phyloP scores from a whole-genome alignment of 2,113 vertebrate species.

The Tringa solitaria region DNA sequence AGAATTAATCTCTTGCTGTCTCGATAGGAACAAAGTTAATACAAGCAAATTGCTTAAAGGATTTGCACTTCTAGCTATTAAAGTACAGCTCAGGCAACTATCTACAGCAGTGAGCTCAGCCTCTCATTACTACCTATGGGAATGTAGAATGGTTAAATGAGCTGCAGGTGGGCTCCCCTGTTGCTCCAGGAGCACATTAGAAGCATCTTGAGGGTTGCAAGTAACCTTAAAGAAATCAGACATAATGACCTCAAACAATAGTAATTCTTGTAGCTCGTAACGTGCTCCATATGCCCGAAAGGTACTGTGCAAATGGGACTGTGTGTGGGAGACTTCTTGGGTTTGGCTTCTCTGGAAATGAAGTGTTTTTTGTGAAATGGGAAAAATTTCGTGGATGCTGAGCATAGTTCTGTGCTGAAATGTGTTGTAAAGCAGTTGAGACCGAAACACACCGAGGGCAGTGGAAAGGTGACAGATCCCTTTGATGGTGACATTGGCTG shows the following conservation, averaged over 20 bases:
- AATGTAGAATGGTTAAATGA: not conserved
- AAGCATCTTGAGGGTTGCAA: slow-evolving; percentile 8
- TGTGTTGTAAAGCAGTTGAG: not conserved
- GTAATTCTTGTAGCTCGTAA: not conserved
- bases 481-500: not conserved
- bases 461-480: not conserved
- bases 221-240: not conserved
- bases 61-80: not conserved
- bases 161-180: slow-evolving; percentile 8
- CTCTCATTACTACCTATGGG: not conserved
- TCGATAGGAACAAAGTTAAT: not conserved
- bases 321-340: not conserved
- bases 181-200: not conserved
- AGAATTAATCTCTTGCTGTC: not conserved
- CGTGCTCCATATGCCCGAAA: not conserved
- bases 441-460: accelerated
- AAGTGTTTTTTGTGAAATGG: not conserved
- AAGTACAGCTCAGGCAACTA: not conserved
- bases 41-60: not conserved
- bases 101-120: not conserved
- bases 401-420: not conserved
- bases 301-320: not conserved
- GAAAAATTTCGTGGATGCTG: not conserved
- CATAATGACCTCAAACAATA: not conserved
- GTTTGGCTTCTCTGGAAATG: not conserved